Base-by-base conservation (phyloP, 2,113 vertebrate species). In the Bolborhynchus lineola region DNA sequence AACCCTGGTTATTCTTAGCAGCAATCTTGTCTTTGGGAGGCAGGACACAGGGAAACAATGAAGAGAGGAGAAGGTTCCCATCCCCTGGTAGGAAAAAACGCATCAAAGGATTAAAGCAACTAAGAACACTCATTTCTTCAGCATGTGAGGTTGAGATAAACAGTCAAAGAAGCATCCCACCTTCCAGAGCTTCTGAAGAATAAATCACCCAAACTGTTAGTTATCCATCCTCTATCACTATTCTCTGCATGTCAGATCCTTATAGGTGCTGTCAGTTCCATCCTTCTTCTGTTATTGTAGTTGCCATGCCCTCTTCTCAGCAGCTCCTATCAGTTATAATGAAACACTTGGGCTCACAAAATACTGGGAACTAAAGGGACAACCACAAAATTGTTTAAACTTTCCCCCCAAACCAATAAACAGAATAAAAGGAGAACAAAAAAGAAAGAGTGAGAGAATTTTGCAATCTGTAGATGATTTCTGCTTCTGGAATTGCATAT, bases 381-480 rank as follows among this genome's bases (percentile, higher is more conserved):
- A 57, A 69, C 29, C 85, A 65, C 46, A 84, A 88, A 93, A 82
- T 60, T 52, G 9, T 80, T 91, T 37, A 1, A 18, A 74, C 59
- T 53, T 33, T 19, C 1, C 4, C 3, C 8, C 10, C 6, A 60
- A 70, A 21, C 16, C 24, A 72, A 21, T 20, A 86, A 69, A 52
- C 5, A 82, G 53, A 81, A 71, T 33, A 78, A 94, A 92, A 76
- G 13, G 47, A 85, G 76, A 93, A 90, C 23, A 13, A 94, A 80
- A 83, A 55, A 70, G 50, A 92, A 62, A 79, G 49, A 92, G 62
- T 64, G 72, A 90, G 82, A 81, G 47, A 93, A 92, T 93, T 96
- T 91, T 97, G 71, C 91, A 97, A 92, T 97, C 90, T 95, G 95
- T 75, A 92, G 82, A 95, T 88, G 69, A 96, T 97, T 97, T 94